Evolutionary conservation across 2,888 invertebrate genomes (phyloP).

Genomic region (Hydrotaea cyrtoneurina): DNA sequence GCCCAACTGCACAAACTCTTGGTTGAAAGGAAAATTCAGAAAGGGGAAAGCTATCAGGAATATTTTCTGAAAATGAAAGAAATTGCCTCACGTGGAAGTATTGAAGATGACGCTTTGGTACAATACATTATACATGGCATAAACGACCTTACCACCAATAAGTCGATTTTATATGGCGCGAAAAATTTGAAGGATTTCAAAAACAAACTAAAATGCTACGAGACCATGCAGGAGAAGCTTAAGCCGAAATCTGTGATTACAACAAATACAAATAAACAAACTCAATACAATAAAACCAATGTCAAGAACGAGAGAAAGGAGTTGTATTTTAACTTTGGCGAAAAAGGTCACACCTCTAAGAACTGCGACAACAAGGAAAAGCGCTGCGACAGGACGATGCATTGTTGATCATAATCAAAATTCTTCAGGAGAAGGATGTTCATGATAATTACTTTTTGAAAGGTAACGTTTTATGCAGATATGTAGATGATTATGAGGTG

Average conservation of each 20-base stretch:
- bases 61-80: slow-evolving; percentile 77
- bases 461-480: slow-evolving; percentile 42
- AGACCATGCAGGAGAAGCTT: neutral
- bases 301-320: neutral
- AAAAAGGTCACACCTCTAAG: slow-evolving; percentile 31
- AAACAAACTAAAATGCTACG: slow-evolving; percentile 14
- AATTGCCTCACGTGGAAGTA: slow-evolving; percentile 73
- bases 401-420: slow-evolving; percentile 44
- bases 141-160: slow-evolving; percentile 62
- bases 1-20: slow-evolving; percentile 53
- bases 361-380: slow-evolving; percentile 44
- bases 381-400: slow-evolving; percentile 61
- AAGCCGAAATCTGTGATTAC: slow-evolving; percentile 41
- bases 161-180: slow-evolving; percentile 56
- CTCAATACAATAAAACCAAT: slow-evolving; percentile 26
- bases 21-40: slow-evolving; percentile 71
- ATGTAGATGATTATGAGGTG: slow-evolving; percentile 37
- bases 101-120: slow-evolving; percentile 75
- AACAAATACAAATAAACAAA: slow-evolving; percentile 48
- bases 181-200: slow-evolving; percentile 50
- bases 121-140: slow-evolving; percentile 78
- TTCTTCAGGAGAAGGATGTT: slow-evolving; percentile 40
- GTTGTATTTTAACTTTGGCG: slow-evolving; percentile 45
- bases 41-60: slow-evolving; percentile 74
- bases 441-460: slow-evolving; percentile 50